These are phyloP conservation scores for Uria lomvia DNA, from an alignment of 2,113 vertebrate genomes.

Conservation along the genomic window DNA sequence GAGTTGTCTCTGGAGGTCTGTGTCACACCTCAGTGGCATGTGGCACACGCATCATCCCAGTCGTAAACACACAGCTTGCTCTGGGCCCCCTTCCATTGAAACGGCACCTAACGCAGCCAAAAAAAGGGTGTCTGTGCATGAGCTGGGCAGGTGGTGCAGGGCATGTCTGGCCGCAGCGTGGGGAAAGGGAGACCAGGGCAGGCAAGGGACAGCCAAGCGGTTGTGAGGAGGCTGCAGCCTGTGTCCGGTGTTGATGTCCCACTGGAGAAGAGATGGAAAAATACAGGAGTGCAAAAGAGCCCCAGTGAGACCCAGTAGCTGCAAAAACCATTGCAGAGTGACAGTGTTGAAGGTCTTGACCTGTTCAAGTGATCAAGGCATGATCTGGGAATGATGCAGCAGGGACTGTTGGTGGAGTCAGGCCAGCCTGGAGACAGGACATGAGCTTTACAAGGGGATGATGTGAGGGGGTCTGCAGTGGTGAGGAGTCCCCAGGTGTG, in stretches of 20 bases:
- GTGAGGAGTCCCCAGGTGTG: not conserved
- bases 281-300: not conserved
- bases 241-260: not conserved
- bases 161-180: not conserved
- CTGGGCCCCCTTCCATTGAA: not conserved
- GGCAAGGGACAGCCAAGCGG: not conserved
- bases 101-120: not conserved
- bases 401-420: not conserved
- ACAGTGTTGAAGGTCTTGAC: not conserved
- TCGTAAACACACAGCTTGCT: not conserved
- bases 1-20: not conserved
- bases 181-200: not conserved
- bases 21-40: not conserved
- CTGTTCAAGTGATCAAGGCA: not conserved
- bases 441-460: not conserved
- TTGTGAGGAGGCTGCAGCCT: not conserved
- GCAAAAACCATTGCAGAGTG: not conserved
- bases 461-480: not conserved
- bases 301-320: not conserved
- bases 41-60: not conserved
- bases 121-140: not conserved
- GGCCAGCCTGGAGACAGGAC: not conserved
- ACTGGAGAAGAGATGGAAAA: not conserved
- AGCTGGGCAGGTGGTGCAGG: not conserved
- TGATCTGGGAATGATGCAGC: not conserved